phyloP scores from a whole-genome alignment of 2,888 invertebrate genomes.

The Orthonevra nobilis region DNA sequence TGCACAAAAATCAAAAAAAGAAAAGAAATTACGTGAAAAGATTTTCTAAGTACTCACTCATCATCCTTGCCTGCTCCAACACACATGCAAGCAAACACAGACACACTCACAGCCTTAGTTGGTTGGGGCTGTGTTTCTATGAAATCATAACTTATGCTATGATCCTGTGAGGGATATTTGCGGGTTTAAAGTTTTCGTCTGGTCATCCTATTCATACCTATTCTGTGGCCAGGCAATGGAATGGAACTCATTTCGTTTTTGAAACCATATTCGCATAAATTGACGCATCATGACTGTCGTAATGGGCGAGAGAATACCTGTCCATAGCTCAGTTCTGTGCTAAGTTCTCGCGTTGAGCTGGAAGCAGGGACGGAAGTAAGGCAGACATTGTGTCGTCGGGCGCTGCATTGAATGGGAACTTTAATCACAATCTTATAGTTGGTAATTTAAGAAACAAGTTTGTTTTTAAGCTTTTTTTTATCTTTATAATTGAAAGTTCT shows the following conservation, averaged over 20 bases:
- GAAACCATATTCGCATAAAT: conserved; percentile 55
- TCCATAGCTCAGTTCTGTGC: conserved; percentile 16
- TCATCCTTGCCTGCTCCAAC: too few relatives aligned
- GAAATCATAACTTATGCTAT: conserved; percentile 52
- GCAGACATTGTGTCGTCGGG: too few relatives aligned
- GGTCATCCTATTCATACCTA: conserved; percentile 47
- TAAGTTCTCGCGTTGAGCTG: too few relatives aligned
- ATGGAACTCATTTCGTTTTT: background rate
- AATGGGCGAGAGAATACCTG: conserved; percentile 14
- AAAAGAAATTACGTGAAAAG: conserved; percentile 62
- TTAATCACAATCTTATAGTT: too few relatives aligned
- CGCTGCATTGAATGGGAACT: too few relatives aligned
- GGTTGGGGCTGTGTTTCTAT: conserved; percentile 14
- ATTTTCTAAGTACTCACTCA: conserved; percentile 53
- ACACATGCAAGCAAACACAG: background rate
- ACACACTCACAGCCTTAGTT: background rate
- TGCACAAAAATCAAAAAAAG: too few relatives aligned
- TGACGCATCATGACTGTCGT: conserved; percentile 39
- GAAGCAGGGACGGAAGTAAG: conserved; percentile 30
- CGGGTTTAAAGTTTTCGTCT: conserved; percentile 52
- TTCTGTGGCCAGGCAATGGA: too few relatives aligned
- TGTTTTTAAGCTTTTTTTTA: too few relatives aligned
- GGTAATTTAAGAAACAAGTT: too few relatives aligned
- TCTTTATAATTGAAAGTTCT: too few relatives aligned
- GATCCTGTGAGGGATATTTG: conserved; percentile 49